Conservation (phyloP, 2,113 vertebrate species). For the Ciconia boyciana region DNA sequence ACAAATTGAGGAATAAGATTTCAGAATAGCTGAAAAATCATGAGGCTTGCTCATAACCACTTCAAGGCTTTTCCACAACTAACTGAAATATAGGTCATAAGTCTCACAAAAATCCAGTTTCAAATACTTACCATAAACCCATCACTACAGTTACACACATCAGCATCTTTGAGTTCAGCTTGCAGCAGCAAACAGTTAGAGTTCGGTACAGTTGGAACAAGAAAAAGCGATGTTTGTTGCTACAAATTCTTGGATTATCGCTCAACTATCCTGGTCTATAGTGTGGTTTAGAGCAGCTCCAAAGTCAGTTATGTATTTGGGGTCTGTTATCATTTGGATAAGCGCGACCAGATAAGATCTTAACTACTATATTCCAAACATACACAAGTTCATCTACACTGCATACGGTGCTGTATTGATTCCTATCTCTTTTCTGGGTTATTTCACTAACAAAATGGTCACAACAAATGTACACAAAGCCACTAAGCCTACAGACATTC, state of each 20-base stretch:
- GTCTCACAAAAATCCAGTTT: background rate
- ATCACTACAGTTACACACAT: background rate
- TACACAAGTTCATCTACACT: background rate
- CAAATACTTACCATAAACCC: background rate
- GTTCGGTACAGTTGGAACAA: background rate
- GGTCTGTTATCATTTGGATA: background rate
- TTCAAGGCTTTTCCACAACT: background rate
- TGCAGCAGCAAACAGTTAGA: background rate
- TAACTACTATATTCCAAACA: background rate
- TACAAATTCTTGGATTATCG: background rate
- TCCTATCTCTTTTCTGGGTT: background rate
- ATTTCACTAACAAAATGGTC: background rate
- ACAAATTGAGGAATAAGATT: background rate
- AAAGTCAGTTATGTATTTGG: background rate
- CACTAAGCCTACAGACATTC: background rate
- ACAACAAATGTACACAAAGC: background rate
- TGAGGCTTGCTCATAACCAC: background rate
- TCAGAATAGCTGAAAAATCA: background rate
- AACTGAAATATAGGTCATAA: constrained; percentile 15
- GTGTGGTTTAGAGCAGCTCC: background rate
- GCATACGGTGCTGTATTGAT: background rate
- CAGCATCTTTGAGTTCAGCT: constrained; percentile 1
- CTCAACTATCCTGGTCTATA: background rate
- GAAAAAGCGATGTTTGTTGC: background rate
- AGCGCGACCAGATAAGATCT: background rate